Percentiles rank a stretch among this genome's conserved stretches.
These are phyloP conservation scores for Amphipyra berbera DNA, from an alignment of 2,888 invertebrate genomes.

Conservation along the genomic window DNA sequence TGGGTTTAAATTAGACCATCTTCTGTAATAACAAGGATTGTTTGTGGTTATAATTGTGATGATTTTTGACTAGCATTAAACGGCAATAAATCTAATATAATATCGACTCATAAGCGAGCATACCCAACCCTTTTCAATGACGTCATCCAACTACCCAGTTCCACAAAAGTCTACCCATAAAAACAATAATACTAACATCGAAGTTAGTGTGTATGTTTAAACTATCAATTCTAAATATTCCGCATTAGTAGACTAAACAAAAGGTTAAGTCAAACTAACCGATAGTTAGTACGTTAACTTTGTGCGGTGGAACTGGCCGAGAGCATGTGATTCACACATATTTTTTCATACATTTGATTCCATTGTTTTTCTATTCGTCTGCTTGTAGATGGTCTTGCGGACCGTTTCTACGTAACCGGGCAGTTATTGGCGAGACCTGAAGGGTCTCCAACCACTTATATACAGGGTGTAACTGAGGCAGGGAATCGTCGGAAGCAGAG, in stretches of 20 bases:
- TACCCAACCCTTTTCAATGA: background rate
- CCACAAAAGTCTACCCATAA: slow-evolving; percentile 29
- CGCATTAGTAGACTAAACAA: slow-evolving; percentile 22
- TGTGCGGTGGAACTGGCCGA: slow-evolving; percentile 33
- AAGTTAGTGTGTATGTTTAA: slow-evolving; percentile 41
- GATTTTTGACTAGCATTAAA: slow-evolving; percentile 27
- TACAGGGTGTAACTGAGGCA: too few species aligned
- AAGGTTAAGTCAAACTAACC: slow-evolving; percentile 50
- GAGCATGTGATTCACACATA: slow-evolving; percentile 19
- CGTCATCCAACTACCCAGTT: slow-evolving; percentile 3
- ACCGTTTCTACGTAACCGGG: too few species aligned
- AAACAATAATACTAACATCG: slow-evolving; percentile 42
- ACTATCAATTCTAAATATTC: background rate
- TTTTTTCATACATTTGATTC: background rate
- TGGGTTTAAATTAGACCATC: too few species aligned
- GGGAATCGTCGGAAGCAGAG: too few species aligned
- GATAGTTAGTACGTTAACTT: slow-evolving; percentile 55
- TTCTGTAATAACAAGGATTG: too few species aligned
- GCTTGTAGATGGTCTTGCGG: too few species aligned
- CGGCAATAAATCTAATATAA: too few species aligned
- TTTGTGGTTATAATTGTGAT: slow-evolving; percentile 16
- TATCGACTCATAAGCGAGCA: slow-evolving; percentile 32
- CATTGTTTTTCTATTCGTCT: too few species aligned
- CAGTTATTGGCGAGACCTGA: too few species aligned
- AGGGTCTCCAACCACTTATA: too few species aligned